A percentile compares a stretch with the other conserved stretches of the same genome.
Conservation (phyloP, 2,888 invertebrate species). For the Epicampocera succincta region DNA sequence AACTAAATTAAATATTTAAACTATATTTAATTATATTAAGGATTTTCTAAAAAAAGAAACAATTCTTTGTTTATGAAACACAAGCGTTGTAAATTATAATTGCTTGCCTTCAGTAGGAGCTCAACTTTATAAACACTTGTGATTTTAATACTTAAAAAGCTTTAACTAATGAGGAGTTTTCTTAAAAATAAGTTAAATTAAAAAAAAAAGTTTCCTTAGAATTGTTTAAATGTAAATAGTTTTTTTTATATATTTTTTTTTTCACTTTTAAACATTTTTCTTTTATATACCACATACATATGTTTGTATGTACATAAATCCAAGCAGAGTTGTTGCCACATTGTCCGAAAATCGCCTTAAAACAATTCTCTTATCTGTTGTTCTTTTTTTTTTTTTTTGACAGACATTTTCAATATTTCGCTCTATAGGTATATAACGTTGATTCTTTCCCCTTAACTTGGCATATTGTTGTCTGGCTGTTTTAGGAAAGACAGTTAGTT, state of each 20-base stretch:
- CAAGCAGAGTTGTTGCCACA: conserved; percentile 62
- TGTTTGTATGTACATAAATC: conserved; percentile 20
- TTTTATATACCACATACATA: not conserved
- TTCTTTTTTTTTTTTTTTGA: conserved; percentile 17
- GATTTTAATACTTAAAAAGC: conserved; percentile 48
- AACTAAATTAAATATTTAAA: conserved; percentile 7
- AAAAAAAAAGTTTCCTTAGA: not conserved
- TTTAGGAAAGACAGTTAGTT: conserved; percentile 70
- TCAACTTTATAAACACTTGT: conserved; percentile 14
- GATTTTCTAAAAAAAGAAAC: conserved; percentile 21
- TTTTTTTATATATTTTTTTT: not conserved
- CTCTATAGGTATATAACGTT: conserved; percentile 1
- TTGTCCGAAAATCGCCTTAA: conserved; percentile 13
- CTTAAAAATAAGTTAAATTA: conserved; percentile 29
- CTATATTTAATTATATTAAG: conserved; percentile 5
- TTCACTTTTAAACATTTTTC: not conserved
- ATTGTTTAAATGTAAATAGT: no score
- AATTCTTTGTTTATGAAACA: not conserved
- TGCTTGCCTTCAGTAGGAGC: not conserved
- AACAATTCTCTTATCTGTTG: conserved; percentile 3
- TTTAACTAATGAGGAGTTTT: conserved; percentile 59
- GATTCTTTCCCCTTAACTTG: not conserved
- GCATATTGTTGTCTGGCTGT: not conserved
- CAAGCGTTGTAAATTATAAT: not conserved
- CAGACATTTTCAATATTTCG: conserved; percentile 3